Conservation (phyloP, 2,888 invertebrate species). For the Brachycybe producta region DNA sequence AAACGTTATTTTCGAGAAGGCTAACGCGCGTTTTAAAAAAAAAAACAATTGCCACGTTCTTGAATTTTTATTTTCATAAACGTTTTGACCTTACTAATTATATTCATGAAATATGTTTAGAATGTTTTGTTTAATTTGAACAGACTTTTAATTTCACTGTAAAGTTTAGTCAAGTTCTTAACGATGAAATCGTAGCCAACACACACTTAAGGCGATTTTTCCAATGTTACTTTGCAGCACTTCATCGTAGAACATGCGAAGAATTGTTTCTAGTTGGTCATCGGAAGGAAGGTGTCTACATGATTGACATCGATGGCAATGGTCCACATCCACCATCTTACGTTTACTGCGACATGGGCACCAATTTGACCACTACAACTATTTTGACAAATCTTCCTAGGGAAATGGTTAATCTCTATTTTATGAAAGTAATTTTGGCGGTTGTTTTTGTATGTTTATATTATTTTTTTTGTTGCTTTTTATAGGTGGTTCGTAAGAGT, state of each 20-base stretch:
- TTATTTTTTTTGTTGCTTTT: slow-evolving; percentile 14
- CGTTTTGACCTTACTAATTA: too few species aligned
- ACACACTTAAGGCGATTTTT: background rate
- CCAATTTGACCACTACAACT: slow-evolving; percentile 65
- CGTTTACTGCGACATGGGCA: slow-evolving; percentile 83
- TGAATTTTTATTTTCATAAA: too few species aligned
- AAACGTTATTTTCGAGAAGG: too few species aligned
- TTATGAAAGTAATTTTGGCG: too few species aligned
- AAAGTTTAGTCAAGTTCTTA: background rate
- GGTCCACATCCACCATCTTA: slow-evolving; percentile 82
- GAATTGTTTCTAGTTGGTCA: slow-evolving; percentile 77
- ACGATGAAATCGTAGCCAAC: background rate
- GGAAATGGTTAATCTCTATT: slow-evolving; percentile 50
- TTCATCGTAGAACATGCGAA: slow-evolving; percentile 81
- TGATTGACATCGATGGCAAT: slow-evolving; percentile 87
- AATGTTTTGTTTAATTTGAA: background rate
- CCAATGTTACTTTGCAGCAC: slow-evolving; percentile 43
- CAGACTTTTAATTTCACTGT: background rate
- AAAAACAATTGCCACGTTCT: too few species aligned
- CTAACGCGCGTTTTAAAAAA: too few species aligned
- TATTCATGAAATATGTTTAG: too few species aligned
- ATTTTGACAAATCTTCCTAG: slow-evolving; percentile 83
- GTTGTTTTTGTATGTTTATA: background rate
- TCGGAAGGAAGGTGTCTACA: slow-evolving; percentile 77
- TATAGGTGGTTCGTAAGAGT: slow-evolving; percentile 61